phyloP scores from a whole-genome alignment of 2,113 vertebrate genomes.

The Paralichthys olivaceus region DNA sequence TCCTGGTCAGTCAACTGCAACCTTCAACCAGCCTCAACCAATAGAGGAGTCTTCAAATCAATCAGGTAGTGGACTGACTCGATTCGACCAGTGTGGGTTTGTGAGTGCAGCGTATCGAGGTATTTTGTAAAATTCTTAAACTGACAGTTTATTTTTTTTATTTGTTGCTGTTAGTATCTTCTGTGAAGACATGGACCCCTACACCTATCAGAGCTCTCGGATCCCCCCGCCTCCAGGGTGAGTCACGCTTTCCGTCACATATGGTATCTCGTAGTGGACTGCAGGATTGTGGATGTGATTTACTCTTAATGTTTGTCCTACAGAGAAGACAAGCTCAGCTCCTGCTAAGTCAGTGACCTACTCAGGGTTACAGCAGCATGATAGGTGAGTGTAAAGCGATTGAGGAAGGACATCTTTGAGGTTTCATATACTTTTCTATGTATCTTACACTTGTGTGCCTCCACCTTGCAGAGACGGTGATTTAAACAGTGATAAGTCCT shows the following conservation, averaged over 20 bases:
- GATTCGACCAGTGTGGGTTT: neutral
- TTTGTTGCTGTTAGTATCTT: constrained; percentile 61
- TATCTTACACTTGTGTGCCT: constrained; percentile 23
- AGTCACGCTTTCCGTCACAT: constrained; percentile 27
- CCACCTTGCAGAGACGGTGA: constrained; percentile 69
- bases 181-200: constrained; percentile 82
- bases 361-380: constrained; percentile 69
- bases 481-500: constrained; percentile 60
- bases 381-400: constrained; percentile 70
- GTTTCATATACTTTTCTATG: neutral
- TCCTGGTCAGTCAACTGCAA: constrained; percentile 59
- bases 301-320: neutral
- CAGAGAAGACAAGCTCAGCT: constrained; percentile 84
- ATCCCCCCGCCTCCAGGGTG: constrained; percentile 80
- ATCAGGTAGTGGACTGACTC: constrained; percentile 72
- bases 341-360: constrained; percentile 80
- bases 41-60: constrained; percentile 76
- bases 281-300: neutral
- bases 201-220: constrained; percentile 74
- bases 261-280: neutral
- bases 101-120: neutral
- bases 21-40: constrained; percentile 65
- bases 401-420: neutral
- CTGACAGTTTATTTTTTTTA: neutral
- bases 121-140: neutral